Percentiles rank a stretch among this genome's conserved stretches.
These are phyloP conservation scores for Archips crataeganus DNA, from an alignment of 2,888 invertebrate species.

Conservation along the genomic window DNA sequence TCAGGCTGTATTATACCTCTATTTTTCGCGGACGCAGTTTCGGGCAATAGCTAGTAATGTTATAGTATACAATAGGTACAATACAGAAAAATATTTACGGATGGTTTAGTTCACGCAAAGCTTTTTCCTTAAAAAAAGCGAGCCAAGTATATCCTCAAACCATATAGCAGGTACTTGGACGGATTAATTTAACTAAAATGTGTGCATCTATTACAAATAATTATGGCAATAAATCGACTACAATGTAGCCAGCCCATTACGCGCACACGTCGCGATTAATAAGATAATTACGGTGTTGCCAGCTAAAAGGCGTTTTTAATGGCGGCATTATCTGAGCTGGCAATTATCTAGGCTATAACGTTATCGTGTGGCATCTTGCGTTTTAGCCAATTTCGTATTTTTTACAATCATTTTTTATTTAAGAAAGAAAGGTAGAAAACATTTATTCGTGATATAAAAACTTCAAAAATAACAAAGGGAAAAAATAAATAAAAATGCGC, in stretches of 20 bases:
- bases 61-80: too few relatives aligned
- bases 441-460: too few relatives aligned
- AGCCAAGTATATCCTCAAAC: neutral
- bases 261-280: conserved; percentile 38
- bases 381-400: neutral
- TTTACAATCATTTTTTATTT: neutral
- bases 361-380: neutral
- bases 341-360: conserved; percentile 8
- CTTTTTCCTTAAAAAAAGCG: too few relatives aligned
- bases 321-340: conserved; percentile 4
- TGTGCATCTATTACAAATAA: conserved; percentile 32
- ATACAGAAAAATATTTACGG: too few relatives aligned
- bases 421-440: too few relatives aligned
- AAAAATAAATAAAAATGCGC: too few relatives aligned
- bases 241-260: conserved; percentile 19
- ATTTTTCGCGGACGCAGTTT: too few relatives aligned
- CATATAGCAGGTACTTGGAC: neutral
- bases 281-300: conserved; percentile 45
- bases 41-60: too few relatives aligned
- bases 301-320: conserved; percentile 14
- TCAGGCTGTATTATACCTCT: too few relatives aligned
- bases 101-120: too few relatives aligned
- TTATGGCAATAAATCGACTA: conserved; percentile 10
- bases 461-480: too few relatives aligned
- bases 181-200: conserved; percentile 31